A percentile compares a stretch with the other conserved stretches of the same genome.
These are phyloP conservation scores for Scomber scombrus DNA, from an alignment of 2,113 vertebrate species.

Conservation along the genomic window DNA sequence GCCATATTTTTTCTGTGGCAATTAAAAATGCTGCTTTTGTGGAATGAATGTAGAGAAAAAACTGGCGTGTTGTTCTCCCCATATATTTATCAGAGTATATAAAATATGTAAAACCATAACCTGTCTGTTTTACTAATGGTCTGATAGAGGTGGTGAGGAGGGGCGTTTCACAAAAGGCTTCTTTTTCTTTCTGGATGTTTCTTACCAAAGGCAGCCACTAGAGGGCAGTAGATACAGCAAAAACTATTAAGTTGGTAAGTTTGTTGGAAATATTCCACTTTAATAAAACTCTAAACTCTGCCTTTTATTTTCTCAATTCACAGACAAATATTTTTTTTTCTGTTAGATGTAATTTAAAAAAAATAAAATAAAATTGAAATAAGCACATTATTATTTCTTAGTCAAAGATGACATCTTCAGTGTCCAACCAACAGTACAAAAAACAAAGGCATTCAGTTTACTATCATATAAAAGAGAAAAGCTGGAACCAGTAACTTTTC, in stretches of 20 bases:
- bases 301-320: too few species aligned
- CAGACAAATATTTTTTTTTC: too few species aligned
- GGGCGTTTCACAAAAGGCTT: slow-evolving; percentile 28
- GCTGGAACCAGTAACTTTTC: too few species aligned
- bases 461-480: too few species aligned
- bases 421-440: too few species aligned
- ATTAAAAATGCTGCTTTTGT: slow-evolving; percentile 49
- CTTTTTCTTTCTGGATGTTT: neutral
- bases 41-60: slow-evolving; percentile 44
- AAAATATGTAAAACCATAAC: slow-evolving; percentile 41
- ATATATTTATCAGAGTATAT: slow-evolving; percentile 70
- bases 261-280: too few species aligned
- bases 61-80: slow-evolving; percentile 21
- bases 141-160: neutral
- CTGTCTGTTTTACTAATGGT: slow-evolving; percentile 40
- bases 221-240: neutral
- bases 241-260: neutral
- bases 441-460: too few species aligned
- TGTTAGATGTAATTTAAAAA: too few species aligned
- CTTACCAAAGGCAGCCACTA: slow-evolving; percentile 7
- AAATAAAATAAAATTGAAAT: too few species aligned
- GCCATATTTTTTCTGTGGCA: slow-evolving; percentile 34
- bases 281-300: too few species aligned
- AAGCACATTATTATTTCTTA: too few species aligned
- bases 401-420: too few species aligned